Evolutionary conservation across 2,888 invertebrate genomes (phyloP), one percentile per base, ranked within the genome.

Genomic region (Drosophila atripex): DNA sequence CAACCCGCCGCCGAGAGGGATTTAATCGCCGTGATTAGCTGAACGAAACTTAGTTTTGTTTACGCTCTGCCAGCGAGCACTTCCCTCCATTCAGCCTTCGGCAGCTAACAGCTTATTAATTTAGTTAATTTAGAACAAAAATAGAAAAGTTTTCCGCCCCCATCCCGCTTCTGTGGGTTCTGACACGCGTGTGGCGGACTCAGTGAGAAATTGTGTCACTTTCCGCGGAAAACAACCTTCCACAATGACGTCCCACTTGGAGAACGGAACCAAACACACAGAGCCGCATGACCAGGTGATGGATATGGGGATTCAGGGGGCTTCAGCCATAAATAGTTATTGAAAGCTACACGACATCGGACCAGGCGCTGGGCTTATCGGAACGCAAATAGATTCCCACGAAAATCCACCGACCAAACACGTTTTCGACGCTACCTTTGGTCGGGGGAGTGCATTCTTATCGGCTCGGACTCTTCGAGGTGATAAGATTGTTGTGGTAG

Each of bases 211-310:
- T 18, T 63, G 72, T 72, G 63, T 41, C 51, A 66, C 49, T 21
- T 46, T 32, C 23, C 6, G 30, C 35, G 32, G 3, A 12, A n/a
- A 8, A 41, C 25, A 21, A 23, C 35, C 66, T 18, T 32, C 45
- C 18, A 64, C 50, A 64, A 82, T 71, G 79, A 78, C 79, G 56
- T 54, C 58, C 32, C 53, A 32, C 21, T 21, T 46, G 35, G 28
- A 63, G 43, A 59, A 54, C 38, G 59, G 65, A 16, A 43, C 21
- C 38, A 52, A 52, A 18, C 46, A 57, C 50, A 53, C 14, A 18
- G 73, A 41, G 25, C 56, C 53, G 47, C 72, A 72, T 65, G 71
- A 73, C 23, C 64, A 73, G 88, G 80, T 80, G 85, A 87, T 71
- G 35, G n/a, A n/a, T 80, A 70, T 51, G 47, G 50, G 54, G 9